phyloP scores from a whole-genome alignment of 1,140 invertebrate species.

The Globodera ellingtonae region DNA sequence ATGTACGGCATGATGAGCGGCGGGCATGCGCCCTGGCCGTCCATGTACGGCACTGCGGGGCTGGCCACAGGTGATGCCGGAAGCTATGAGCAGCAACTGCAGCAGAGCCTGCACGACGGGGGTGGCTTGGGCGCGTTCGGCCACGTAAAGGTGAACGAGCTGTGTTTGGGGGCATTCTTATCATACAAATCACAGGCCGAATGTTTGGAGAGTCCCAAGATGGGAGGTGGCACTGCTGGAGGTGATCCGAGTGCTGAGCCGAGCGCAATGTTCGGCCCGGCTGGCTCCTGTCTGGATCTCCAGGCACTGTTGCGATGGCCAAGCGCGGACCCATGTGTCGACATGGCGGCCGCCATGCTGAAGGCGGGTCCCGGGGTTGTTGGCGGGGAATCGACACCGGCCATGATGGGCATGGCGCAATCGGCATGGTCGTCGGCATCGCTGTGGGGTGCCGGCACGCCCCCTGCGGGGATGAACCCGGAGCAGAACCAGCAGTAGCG shows the following conservation, averaged over 20 bases:
- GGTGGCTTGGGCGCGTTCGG: neutral
- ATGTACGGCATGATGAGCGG: conserved; percentile 10
- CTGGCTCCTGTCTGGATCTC: neutral
- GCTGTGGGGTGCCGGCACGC: neutral
- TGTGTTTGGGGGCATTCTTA: neutral
- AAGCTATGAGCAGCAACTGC: conserved; percentile 6
- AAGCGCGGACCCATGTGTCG: neutral
- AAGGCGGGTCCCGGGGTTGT: no score
- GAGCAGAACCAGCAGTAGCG: neutral
- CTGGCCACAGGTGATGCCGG: neutral
- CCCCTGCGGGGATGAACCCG: neutral
- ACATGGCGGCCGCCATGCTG: neutral
- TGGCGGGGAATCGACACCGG: neutral
- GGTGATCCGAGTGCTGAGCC: neutral
- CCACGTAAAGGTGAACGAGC: neutral
- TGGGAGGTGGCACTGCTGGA: neutral
- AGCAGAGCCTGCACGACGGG: neutral
- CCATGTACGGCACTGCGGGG: conserved; percentile 1
- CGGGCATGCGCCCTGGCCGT: neutral
- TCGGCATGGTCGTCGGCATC: neutral
- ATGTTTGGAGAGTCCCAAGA: neutral
- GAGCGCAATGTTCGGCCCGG: neutral
- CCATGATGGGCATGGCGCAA: neutral
- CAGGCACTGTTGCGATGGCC: neutral
- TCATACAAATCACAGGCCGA: neutral